phyloP scores from a whole-genome alignment of 2,888 invertebrate genomes.

The Himalopsyche japonica region DNA sequence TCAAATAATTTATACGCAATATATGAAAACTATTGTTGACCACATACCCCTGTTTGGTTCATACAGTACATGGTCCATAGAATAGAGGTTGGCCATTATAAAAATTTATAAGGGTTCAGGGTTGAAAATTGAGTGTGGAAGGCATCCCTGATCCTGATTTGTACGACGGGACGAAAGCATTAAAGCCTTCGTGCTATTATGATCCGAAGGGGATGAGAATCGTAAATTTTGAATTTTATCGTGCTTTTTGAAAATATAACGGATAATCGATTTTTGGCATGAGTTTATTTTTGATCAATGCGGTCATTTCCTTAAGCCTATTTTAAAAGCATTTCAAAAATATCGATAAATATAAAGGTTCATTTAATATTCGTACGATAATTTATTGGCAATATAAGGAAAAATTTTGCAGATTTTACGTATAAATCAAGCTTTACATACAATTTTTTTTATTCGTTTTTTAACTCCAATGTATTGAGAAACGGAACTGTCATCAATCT shows the following conservation, averaged over 20 bases:
- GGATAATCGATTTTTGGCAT: not conserved
- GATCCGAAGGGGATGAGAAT: not conserved
- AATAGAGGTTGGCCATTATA: slow-evolving; percentile 22
- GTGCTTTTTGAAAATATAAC: not conserved
- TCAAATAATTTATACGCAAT: too few species aligned
- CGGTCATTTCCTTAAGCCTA: not conserved
- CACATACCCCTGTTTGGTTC: not conserved
- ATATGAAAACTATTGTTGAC: not conserved
- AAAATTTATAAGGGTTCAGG: slow-evolving; percentile 36
- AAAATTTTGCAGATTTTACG: too few species aligned
- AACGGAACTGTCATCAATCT: too few species aligned
- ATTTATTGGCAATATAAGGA: too few species aligned
- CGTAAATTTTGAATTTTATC: not conserved
- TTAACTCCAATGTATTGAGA: too few species aligned
- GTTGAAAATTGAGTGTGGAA: slow-evolving; percentile 33
- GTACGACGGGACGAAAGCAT: slow-evolving; percentile 20
- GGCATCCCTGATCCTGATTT: slow-evolving; percentile 30
- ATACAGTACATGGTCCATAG: not conserved
- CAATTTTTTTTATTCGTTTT: too few species aligned
- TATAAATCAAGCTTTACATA: too few species aligned
- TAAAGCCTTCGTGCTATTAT: slow-evolving; percentile 9
- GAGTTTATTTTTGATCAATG: not conserved
- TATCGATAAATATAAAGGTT: not conserved
- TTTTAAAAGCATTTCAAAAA: not conserved
- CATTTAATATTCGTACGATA: not conserved